phyloP scores from a whole-genome alignment of 2,797 vertebrate genomes.

The Propithecus deckenii region DNA sequence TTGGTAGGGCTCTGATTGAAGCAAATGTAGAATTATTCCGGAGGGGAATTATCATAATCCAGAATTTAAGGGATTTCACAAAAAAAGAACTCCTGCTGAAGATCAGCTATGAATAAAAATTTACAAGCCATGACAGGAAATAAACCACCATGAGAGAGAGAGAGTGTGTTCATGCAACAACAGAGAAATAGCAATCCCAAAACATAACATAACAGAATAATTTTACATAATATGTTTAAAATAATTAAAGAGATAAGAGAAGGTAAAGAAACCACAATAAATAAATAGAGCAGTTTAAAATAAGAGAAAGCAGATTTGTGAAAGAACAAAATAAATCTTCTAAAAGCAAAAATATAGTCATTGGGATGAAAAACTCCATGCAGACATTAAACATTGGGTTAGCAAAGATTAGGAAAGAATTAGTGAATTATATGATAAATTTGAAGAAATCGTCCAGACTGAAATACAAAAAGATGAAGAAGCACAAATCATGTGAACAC shows the following conservation, averaged over 20 bases:
- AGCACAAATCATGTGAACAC: background rate
- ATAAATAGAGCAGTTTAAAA: background rate
- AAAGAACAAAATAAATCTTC: background rate
- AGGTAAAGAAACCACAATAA: background rate
- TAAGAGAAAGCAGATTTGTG: background rate
- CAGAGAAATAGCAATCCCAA: background rate
- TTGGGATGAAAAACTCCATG: background rate
- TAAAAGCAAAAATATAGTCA: background rate
- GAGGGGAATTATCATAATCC: background rate
- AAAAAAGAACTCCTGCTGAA: background rate
- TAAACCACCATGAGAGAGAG: background rate
- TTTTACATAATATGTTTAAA: background rate
- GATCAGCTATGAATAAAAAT: background rate
- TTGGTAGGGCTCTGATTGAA: background rate
- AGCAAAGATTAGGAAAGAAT: background rate
- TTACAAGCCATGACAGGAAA: background rate
- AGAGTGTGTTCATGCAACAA: background rate
- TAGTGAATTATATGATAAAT: background rate
- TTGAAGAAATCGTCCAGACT: background rate
- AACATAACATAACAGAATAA: background rate
- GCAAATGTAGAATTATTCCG: background rate
- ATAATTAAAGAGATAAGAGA: background rate
- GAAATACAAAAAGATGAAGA: background rate
- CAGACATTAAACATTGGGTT: background rate
- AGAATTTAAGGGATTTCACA: background rate